Evolutionary conservation across 2,797 vertebrate genomes (phyloP), one percentile per base, ranked within the genome.

Genomic region (Chelidonichthys spinosus): DNA sequence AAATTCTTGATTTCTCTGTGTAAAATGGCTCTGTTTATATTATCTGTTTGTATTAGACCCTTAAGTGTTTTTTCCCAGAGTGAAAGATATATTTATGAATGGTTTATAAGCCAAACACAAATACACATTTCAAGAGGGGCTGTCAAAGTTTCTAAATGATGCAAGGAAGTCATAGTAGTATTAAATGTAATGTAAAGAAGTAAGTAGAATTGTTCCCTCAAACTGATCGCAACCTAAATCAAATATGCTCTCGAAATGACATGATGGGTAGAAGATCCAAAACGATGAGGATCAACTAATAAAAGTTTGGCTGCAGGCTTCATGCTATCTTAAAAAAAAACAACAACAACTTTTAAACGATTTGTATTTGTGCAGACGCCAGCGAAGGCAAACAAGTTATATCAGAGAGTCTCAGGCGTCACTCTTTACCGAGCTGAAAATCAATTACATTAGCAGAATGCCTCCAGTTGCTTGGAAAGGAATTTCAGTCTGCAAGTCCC

Each of bases 371-470:
- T 42, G 33, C 14, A 65, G 33, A 71, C 4, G 37, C 5, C 9
- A 66, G 9, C n/a, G 13, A n/a, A 13, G 15, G 71, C 52, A 53
- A 50, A 40, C 13, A 63, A 35, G 64, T 75, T 73, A n/a, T 47
- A 50, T 42, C 42, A 58, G 61, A 82, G 62, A 78, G 71, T 69
- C 47, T 69, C 40, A 7, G 33, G 74, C 60, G 67, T 8, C 0
- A 0, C 43, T 79, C 72, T 71, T 75, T 70, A 10, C 72, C n/a
- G 36, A 74, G 76, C 67, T 78, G 56, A 86, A 90, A 91, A 92
- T 93, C 90, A 86, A 92, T 92, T 92, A 40, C 79, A 77, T 88
- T 77, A 90, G 65, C 63, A 44, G 63, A 81, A 87, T 74, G 74
- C 49, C 33, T 82, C 37, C 53, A 49, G 18, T 72, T 62, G 76